A percentile compares a stretch with the other conserved stretches of the same genome.
Conservation (phyloP, 1,140 invertebrate genomes). For the Rhynchophorus ferrugineus region DNA sequence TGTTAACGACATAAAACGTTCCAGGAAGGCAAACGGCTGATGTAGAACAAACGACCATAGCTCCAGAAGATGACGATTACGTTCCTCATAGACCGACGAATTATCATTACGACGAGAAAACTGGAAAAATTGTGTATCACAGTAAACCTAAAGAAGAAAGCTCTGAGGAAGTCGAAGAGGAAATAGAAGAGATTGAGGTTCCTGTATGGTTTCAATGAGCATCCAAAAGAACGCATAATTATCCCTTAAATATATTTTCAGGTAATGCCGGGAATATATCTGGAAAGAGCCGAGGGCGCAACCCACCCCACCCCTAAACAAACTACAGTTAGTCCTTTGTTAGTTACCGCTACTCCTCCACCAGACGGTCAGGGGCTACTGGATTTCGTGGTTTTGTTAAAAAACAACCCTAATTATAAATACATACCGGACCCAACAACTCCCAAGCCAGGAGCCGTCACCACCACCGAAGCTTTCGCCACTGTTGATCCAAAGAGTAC, state of each 20-base stretch:
- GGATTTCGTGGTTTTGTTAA: constrained; percentile 33
- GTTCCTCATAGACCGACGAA: constrained; percentile 35
- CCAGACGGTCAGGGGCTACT: constrained; percentile 32
- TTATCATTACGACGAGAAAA: constrained; percentile 38
- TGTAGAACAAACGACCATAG: constrained; percentile 16
- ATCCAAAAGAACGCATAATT: too few species aligned
- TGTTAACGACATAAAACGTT: too few species aligned
- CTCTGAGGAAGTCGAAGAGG: constrained; percentile 19
- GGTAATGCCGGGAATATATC: constrained; percentile 23
- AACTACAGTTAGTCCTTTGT: constrained; percentile 20
- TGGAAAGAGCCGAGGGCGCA: constrained; percentile 29
- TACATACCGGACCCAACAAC: constrained; percentile 33
- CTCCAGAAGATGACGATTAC: constrained; percentile 35
- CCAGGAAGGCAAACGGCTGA: constrained; percentile 16
- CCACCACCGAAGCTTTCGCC: constrained; percentile 17
- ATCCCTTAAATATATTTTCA: too few species aligned
- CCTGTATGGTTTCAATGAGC: background rate
- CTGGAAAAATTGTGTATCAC: constrained; percentile 35
- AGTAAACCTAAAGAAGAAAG: constrained; percentile 18
- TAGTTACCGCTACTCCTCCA: constrained; percentile 24
- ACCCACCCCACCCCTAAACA: constrained; percentile 19
- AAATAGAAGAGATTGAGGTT: constrained; percentile 22
- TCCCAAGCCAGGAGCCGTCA: constrained; percentile 19
- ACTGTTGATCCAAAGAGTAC: constrained; percentile 24
- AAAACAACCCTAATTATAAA: constrained; percentile 30